Percentiles rank a stretch among this genome's conserved stretches.
These are phyloP conservation scores for Cynopterus brachyotis DNA, from an alignment of 2,113 vertebrate species.

Conservation along the genomic window DNA sequence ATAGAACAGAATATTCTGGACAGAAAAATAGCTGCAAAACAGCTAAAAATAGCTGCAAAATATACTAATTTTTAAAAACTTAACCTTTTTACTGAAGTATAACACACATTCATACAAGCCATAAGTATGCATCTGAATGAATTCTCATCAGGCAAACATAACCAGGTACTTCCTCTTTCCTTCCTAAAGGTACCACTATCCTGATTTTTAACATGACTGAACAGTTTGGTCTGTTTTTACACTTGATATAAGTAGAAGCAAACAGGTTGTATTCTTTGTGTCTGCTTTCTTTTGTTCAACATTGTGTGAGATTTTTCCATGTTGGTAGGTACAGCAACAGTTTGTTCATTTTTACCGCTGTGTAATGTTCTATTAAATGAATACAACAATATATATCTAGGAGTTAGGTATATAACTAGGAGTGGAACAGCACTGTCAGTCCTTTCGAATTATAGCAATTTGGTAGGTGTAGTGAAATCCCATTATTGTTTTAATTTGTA, in stretches of 20 bases:
- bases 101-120: background rate
- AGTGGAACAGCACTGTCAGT: background rate
- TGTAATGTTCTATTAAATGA: background rate
- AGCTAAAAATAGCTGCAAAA: background rate
- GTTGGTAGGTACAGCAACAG: background rate
- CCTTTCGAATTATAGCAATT: background rate
- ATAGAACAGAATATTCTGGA: background rate
- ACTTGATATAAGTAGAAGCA: background rate
- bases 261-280: background rate
- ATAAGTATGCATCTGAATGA: background rate
- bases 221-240: background rate
- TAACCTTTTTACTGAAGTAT: conserved; percentile 5
- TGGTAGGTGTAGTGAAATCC: background rate
- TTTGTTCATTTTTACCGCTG: background rate
- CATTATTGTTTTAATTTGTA: background rate
- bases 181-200: background rate
- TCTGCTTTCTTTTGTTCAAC: background rate
- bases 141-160: background rate
- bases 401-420: background rate
- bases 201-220: background rate
- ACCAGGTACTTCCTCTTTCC: background rate
- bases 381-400: background rate
- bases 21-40: background rate
- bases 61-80: background rate
- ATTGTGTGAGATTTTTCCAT: background rate